Evolutionary conservation across 2,113 vertebrate species (phyloP).

Genomic region (Proterorhinus semilunaris): DNA sequence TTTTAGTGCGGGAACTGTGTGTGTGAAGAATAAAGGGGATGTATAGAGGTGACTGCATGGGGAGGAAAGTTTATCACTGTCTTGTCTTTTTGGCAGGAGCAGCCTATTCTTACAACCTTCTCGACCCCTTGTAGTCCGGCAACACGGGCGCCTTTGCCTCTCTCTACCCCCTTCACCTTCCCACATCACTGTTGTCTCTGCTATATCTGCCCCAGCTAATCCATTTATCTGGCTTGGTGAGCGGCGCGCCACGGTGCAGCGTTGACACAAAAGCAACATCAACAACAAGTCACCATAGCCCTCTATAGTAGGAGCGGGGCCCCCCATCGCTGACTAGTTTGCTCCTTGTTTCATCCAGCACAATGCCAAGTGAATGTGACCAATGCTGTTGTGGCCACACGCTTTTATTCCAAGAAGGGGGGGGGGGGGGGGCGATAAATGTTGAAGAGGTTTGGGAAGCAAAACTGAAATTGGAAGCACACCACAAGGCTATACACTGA

Average conservation of each 20-base stretch:
- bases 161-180: slow-evolving; percentile 53
- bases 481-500: slow-evolving; percentile 46
- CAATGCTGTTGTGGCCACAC: slow-evolving; percentile 49
- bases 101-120: slow-evolving; percentile 75
- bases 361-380: slow-evolving; percentile 43
- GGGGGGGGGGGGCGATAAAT: slow-evolving; percentile 50
- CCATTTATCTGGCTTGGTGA: slow-evolving; percentile 84
- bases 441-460: slow-evolving; percentile 45
- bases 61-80: slow-evolving; percentile 89
- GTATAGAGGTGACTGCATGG: slow-evolving; percentile 74
- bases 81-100: slow-evolving; percentile 82
- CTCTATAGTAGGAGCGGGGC: slow-evolving; percentile 71
- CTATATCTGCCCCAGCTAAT: slow-evolving; percentile 82
- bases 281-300: slow-evolving; percentile 63
- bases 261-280: slow-evolving; percentile 76
- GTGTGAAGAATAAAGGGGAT: slow-evolving; percentile 48
- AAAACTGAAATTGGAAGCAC: slow-evolving; percentile 37
- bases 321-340: slow-evolving; percentile 64
- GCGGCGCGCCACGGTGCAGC: slow-evolving; percentile 70
- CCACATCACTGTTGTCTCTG: slow-evolving; percentile 76
- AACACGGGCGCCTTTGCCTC: slow-evolving; percentile 73
- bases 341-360: slow-evolving; percentile 60
- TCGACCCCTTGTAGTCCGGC: slow-evolving; percentile 74
- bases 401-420: slow-evolving; percentile 61
- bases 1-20: slow-evolving; percentile 70